A percentile compares a stretch with the other conserved stretches of the same genome.
These are phyloP conservation scores for Phallusia fumigata DNA, from an alignment of 23 tunicate species.

Conservation along the genomic window DNA sequence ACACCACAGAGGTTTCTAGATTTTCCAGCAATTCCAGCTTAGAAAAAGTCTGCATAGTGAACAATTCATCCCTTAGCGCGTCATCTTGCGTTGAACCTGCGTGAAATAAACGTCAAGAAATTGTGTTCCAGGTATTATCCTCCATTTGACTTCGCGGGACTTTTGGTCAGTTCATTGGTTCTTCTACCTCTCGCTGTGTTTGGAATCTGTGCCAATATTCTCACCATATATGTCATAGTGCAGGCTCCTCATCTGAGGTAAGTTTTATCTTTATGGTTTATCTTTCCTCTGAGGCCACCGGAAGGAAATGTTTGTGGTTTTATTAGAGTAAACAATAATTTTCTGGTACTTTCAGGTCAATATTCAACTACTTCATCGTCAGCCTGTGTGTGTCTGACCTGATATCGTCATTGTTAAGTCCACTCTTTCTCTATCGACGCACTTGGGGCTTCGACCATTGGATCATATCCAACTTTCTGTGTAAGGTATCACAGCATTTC, in stretches of 20 bases:
- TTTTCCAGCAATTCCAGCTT: too few relatives aligned
- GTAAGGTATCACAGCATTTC: too few relatives aligned
- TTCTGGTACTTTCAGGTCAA: not conserved
- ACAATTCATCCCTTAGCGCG: too few relatives aligned
- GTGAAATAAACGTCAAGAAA: too few relatives aligned
- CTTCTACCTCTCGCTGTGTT: slow-evolving; percentile 27
- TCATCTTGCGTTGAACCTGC: too few relatives aligned
- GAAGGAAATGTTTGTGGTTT: too few relatives aligned
- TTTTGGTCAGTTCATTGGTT: not conserved
- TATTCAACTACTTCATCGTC: slow-evolving; percentile 13
- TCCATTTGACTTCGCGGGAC: not conserved
- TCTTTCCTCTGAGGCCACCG: too few relatives aligned
- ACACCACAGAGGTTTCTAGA: too few relatives aligned
- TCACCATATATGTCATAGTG: slow-evolving; percentile 27
- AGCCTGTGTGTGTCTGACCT: slow-evolving; percentile 21
- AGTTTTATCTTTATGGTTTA: not conserved
- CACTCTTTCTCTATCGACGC: slow-evolving; percentile 17
- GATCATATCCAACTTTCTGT: slow-evolving; percentile 14
- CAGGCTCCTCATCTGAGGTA: slow-evolving; percentile 30
- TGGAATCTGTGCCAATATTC: slow-evolving; percentile 35
- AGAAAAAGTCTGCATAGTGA: too few relatives aligned
- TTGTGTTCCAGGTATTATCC: not conserved
- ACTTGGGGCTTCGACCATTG: slow-evolving; percentile 27
- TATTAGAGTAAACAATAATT: not conserved
- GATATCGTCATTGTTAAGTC: slow-evolving; percentile 4